Evolutionary conservation across 2,888 invertebrate genomes (phyloP).

Genomic region (Helicoverpa assulta): DNA sequence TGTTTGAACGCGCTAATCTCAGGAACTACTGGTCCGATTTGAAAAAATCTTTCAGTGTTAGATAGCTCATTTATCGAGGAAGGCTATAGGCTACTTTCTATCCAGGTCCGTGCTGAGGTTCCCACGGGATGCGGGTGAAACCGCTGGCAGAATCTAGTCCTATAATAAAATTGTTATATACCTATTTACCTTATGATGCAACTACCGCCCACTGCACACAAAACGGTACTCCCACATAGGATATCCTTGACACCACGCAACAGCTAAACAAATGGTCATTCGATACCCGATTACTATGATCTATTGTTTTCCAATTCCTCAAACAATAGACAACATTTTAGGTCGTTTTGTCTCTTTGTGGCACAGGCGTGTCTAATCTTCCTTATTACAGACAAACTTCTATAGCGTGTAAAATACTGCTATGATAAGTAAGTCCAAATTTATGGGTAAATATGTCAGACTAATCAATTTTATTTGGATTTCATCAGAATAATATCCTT

Average conservation of each 20-base stretch:
- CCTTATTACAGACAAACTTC: slow-evolving; percentile 39
- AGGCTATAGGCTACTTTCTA: no score
- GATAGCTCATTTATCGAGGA: no score
- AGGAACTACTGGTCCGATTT: no score
- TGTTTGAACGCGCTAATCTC: no score
- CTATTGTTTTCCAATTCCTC: slow-evolving; percentile 53
- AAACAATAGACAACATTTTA: slow-evolving; percentile 62
- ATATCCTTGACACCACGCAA: slow-evolving; percentile 45
- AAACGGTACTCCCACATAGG: slow-evolving; percentile 29
- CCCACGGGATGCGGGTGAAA: no score
- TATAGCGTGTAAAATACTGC: not conserved
- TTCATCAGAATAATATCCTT: no score
- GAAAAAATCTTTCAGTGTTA: no score
- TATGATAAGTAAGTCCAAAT: not conserved
- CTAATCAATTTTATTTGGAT: no score
- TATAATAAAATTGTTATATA: no score
- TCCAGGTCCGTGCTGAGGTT: no score
- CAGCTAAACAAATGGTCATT: slow-evolving; percentile 29
- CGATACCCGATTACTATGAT: slow-evolving; percentile 54
- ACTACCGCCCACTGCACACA: slow-evolving; percentile 5
- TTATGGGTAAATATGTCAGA: no score
- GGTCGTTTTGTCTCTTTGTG: slow-evolving; percentile 50
- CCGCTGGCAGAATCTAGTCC: no score
- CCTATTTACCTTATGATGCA: not conserved
- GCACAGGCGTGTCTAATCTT: slow-evolving; percentile 62